Evolutionary conservation across 2,888 invertebrate genomes (phyloP).

Genomic region (Heliconius ethilla): DNA sequence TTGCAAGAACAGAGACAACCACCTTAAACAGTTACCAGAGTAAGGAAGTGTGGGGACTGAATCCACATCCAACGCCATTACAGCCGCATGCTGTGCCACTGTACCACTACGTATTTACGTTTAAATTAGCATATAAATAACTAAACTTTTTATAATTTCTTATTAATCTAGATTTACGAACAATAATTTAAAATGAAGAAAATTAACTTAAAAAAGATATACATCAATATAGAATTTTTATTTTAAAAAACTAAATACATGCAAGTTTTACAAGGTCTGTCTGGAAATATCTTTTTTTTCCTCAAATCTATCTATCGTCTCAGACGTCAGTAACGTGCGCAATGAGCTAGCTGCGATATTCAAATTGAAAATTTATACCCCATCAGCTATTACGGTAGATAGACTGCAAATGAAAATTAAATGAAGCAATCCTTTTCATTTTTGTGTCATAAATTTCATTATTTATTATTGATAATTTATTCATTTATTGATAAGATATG

Average conservation of each 20-base stretch:
- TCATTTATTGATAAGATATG: not conserved
- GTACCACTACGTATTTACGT: too few species aligned
- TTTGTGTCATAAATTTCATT: not conserved
- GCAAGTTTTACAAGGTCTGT: not conserved
- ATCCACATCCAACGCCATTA: too few species aligned
- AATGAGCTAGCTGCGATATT: constrained; percentile 58
- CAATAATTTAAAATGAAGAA: not conserved
- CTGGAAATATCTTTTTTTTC: constrained; percentile 22
- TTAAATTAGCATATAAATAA: too few species aligned
- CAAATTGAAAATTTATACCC: constrained; percentile 49
- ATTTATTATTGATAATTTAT: not conserved
- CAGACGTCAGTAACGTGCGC: constrained; percentile 55
- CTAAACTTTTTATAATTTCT: too few species aligned
- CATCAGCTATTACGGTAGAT: constrained; percentile 26
- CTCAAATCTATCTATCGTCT: constrained; percentile 42
- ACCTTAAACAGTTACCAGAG: too few species aligned
- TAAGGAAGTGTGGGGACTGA: too few species aligned
- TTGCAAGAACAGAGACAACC: too few species aligned
- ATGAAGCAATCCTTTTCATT: constrained; percentile 37
- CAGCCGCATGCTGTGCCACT: too few species aligned
- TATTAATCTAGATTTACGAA: too few species aligned
- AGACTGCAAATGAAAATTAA: constrained; percentile 19
- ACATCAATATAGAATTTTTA: not conserved
- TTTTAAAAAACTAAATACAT: not conserved
- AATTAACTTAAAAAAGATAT: not conserved